phyloP scores from a whole-genome alignment of 1,140 invertebrate genomes.

The Pseudomyrmex cubaensis region DNA sequence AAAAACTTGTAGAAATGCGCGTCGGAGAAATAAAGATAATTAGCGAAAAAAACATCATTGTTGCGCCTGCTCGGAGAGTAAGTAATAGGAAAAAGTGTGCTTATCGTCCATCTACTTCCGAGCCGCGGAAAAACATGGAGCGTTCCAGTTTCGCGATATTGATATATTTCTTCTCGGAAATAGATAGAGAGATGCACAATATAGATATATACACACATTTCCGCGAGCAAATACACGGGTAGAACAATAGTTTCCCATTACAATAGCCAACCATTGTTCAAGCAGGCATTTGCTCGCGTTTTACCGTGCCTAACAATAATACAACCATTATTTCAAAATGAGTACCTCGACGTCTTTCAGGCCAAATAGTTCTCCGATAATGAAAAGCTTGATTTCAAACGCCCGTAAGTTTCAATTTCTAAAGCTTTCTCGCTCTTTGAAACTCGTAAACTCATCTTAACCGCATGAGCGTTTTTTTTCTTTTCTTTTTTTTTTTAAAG shows the following conservation, averaged over 20 bases:
- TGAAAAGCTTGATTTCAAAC: not conserved
- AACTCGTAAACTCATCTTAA: not conserved
- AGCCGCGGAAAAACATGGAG: not conserved
- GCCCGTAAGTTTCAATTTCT: not conserved
- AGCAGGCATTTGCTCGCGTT: not conserved
- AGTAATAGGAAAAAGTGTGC: not conserved
- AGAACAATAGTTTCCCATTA: conserved; percentile 38
- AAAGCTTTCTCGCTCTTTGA: not conserved
- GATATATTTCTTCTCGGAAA: not conserved
- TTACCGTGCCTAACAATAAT: not conserved
- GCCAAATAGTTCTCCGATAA: not conserved
- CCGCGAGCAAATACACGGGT: not conserved
- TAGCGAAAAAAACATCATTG: no score
- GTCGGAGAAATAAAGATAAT: not conserved
- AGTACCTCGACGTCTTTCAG: not conserved
- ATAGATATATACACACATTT: not conserved
- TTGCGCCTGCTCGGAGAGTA: no score
- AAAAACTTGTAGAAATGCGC: no score
- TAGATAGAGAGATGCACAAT: conserved; percentile 1
- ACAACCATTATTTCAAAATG: not conserved
- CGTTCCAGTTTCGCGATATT: conserved; percentile 14
- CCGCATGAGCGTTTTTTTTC: not conserved
- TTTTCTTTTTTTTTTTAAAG: not conserved
- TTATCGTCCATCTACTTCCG: not conserved
- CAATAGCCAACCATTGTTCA: conserved; percentile 5